Conservation (phyloP, 1,140 invertebrate species). For the silkworm (Bombyx mori) region DNA sequence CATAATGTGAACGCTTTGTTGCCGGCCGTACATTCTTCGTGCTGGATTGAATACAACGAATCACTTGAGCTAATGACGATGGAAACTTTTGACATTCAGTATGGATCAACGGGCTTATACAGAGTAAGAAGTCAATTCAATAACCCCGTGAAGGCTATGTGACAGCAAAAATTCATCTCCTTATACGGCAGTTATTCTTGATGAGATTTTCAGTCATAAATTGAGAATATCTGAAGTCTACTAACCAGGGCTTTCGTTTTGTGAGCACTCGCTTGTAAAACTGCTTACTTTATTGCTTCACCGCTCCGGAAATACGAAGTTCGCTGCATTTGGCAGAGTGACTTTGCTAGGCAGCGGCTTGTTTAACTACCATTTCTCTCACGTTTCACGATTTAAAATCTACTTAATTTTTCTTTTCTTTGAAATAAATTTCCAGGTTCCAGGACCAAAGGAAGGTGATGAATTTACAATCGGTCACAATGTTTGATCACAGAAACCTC, state of each 20-base stretch:
- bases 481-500: constrained; percentile 33
- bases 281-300: constrained; percentile 38
- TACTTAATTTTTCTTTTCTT: too few relatives aligned
- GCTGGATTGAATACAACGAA: constrained; percentile 33
- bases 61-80: constrained; percentile 40
- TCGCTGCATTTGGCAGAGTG: constrained; percentile 18
- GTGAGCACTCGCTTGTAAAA: constrained; percentile 35
- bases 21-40: constrained; percentile 38
- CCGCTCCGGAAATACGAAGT: constrained; percentile 28
- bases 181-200: constrained; percentile 17
- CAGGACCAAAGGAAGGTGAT: too few relatives aligned
- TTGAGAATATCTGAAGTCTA: constrained; percentile 31
- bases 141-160: constrained; percentile 1
- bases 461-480: constrained; percentile 11
- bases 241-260: constrained; percentile 32
- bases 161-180: constrained; percentile 1
- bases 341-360: constrained; percentile 8
- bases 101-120: constrained; percentile 11
- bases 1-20: constrained; percentile 50
- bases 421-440: too few relatives aligned
- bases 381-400: too few relatives aligned
- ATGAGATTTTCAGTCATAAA: constrained; percentile 26
- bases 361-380: too few relatives aligned
- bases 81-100: constrained; percentile 32
- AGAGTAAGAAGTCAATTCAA: constrained; percentile 7